Base-by-base conservation (phyloP, 1,140 invertebrate genomes). In the Propsilocerus akamusi region DNA sequence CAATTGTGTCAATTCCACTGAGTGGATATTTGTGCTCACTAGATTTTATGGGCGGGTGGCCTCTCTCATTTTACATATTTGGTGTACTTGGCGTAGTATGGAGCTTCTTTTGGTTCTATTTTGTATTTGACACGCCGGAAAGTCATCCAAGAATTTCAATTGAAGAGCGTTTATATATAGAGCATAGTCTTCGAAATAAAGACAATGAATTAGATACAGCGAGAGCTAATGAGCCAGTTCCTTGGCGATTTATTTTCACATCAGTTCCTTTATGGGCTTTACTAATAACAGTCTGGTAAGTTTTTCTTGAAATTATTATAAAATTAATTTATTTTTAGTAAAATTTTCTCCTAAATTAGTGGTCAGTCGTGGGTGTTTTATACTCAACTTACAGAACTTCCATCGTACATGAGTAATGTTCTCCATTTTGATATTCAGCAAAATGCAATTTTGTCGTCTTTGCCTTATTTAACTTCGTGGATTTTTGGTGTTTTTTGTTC, bases 301-400 rank as follows among this genome's bases (percentile, higher is more conserved):
- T n/a, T n/a, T n/a, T n/a, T n/a, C n/a, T n/a, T n/a, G n/a, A n/a
- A n/a, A n/a, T n/a, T n/a, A n/a, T n/a, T n/a, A n/a, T n/a, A n/a
- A n/a, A n/a, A n/a, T n/a, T n/a, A n/a, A n/a, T n/a, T n/a, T n/a
- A n/a, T n/a, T n/a, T n/a, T n/a, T n/a, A n/a, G n/a, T n/a, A n/a
- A n/a, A n/a, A n/a, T n/a, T n/a, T n/a, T n/a, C n/a, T n/a, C n/a
- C n/a, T n/a, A n/a, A n/a, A n/a, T n/a, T n/a, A n/a, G 92, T 60
- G 87, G 88, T 37, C 84, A 93, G 58, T 80, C 88, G 46, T 97
- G 91, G 90, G 85, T 85, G 4, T 94, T 93, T 68, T 96, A 96
- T 67, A 97, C 90, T 14, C 81, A 96, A 58, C 71, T 97, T 5
- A 95, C 87, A 0, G 87, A 93, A 61, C 64, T 98, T 47, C 93